phyloP scores from a whole-genome alignment of 2,888 invertebrate species.

The Drosophila borborema region DNA sequence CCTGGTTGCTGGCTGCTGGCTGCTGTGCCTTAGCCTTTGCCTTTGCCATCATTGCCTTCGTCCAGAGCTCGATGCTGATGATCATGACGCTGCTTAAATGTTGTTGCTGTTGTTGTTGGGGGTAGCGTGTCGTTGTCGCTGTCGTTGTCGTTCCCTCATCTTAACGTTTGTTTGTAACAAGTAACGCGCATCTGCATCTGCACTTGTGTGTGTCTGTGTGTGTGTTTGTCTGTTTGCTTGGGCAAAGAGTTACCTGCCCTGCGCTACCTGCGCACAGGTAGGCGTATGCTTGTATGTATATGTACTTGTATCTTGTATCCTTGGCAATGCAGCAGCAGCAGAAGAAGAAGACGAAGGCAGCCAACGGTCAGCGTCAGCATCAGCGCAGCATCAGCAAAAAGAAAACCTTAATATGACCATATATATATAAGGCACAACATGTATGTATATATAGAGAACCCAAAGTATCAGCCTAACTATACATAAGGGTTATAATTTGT shows the following conservation, averaged over 20 bases:
- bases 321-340: constrained; percentile 56
- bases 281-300: constrained; percentile 64
- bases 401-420: constrained; percentile 49
- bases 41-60: constrained; percentile 42
- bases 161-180: constrained; percentile 73
- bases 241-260: constrained; percentile 71
- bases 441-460: constrained; percentile 14
- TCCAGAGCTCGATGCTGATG: constrained; percentile 49
- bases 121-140: constrained; percentile 48
- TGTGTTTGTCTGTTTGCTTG: constrained; percentile 52
- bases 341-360: constrained; percentile 36
- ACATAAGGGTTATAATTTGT: constrained; percentile 38
- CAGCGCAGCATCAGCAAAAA: constrained; percentile 47
- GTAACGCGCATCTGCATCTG: constrained; percentile 68
- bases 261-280: constrained; percentile 74
- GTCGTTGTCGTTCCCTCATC: constrained; percentile 45
- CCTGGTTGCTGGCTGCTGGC: constrained; percentile 45
- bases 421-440: constrained; percentile 18
- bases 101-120: constrained; percentile 48
- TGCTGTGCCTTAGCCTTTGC: constrained; percentile 40
- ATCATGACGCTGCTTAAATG: constrained; percentile 58
- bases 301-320: constrained; percentile 45
- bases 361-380: constrained; percentile 58
- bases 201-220: constrained; percentile 33
- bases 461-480: constrained; percentile 24